phyloP scores from a whole-genome alignment of 2,113 vertebrate genomes.

The Vireo altiloquus region DNA sequence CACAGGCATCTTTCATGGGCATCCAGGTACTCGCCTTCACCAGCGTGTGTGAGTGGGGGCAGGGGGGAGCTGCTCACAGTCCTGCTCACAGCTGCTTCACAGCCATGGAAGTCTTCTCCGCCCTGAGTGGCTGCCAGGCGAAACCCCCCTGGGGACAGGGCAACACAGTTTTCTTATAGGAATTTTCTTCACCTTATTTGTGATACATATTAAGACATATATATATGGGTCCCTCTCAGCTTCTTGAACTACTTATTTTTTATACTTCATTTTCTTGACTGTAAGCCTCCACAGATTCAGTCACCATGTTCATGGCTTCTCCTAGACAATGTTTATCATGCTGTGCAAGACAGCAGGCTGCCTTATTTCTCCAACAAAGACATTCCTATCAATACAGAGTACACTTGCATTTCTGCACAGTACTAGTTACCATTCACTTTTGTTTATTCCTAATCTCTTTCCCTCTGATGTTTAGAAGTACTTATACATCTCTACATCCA shows the following conservation, averaged over 20 bases:
- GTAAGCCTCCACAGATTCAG: not conserved
- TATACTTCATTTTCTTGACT: not conserved
- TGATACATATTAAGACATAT: no score
- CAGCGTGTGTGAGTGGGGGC: no score
- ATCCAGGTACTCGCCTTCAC: no score
- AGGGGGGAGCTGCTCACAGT: no score
- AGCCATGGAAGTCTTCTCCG: no score
- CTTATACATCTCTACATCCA: not conserved
- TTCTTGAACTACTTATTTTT: not conserved
- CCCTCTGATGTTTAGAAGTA: not conserved
- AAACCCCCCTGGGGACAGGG: no score
- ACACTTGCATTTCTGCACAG: not conserved
- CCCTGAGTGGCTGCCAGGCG: no score
- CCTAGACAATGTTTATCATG: not conserved
- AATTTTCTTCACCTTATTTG: no score
- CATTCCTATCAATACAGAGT: not conserved
- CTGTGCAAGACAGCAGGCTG: not conserved
- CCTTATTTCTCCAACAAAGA: not conserved
- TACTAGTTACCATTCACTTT: not conserved
- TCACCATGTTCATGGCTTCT: not conserved
- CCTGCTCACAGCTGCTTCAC: no score
- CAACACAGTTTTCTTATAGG: no score
- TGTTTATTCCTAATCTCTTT: not conserved
- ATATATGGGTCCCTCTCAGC: not conserved
- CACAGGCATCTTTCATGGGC: no score